phyloP scores from a whole-genome alignment of 2,888 invertebrate species.

The Brenthis hecate region DNA sequence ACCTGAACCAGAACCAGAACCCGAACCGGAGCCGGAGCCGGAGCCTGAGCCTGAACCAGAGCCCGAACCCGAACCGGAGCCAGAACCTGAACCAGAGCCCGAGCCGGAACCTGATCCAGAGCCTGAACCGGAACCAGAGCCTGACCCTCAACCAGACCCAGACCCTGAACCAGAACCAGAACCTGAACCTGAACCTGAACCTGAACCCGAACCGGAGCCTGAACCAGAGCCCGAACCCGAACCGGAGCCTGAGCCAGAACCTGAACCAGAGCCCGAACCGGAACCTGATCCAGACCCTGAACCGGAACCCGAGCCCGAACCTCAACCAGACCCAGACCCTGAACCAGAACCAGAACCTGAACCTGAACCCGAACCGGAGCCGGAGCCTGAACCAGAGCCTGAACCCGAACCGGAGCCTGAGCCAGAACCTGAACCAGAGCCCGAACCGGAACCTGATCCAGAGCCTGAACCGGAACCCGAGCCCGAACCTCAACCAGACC shows the following conservation, averaged over 20 bases:
- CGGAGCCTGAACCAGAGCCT: no score
- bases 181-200: neutral
- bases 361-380: no score
- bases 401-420: no score
- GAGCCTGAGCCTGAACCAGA: constrained; percentile 33
- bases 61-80: constrained; percentile 53
- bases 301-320: no score
- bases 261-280: neutral
- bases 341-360: constrained; percentile 55
- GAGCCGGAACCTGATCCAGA: constrained; percentile 59
- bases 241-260: neutral
- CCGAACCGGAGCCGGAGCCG: constrained; percentile 1
- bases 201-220: constrained; percentile 53
- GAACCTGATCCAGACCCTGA: neutral
- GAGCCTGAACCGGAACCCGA: no score
- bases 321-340: constrained; percentile 29
- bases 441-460: constrained; percentile 47
- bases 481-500: no score
- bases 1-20: neutral
- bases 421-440: no score
- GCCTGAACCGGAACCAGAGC: constrained; percentile 60
- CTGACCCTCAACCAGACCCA: constrained; percentile 55
- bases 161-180: neutral
- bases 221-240: constrained; percentile 45
- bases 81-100: constrained; percentile 59